Evolutionary conservation across 2,888 invertebrate species (phyloP).

Genomic region (Leptothorax acervorum): DNA sequence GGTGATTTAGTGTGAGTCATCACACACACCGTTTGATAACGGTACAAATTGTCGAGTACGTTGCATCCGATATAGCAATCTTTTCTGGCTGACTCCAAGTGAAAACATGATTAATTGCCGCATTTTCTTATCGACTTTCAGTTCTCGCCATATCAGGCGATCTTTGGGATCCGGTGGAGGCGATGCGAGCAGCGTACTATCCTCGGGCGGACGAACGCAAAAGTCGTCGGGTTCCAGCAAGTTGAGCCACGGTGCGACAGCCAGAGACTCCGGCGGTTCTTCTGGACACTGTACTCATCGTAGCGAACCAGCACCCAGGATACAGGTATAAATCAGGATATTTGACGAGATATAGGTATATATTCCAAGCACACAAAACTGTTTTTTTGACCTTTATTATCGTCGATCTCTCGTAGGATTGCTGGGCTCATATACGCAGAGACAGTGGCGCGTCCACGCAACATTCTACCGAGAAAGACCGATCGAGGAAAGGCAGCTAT

Average conservation of each 20-base stretch:
- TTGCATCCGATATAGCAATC: neutral
- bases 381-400: constrained; percentile 5
- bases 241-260: constrained; percentile 84
- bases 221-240: constrained; percentile 85
- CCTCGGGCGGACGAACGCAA: constrained; percentile 87
- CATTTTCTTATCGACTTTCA: constrained; percentile 51
- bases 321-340: constrained; percentile 77
- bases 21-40: neutral
- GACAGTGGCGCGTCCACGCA: constrained; percentile 93
- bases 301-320: constrained; percentile 89
- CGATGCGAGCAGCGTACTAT: constrained; percentile 84
- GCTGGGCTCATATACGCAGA: constrained; percentile 86
- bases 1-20: neutral
- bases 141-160: constrained; percentile 83
- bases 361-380: neutral
- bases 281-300: constrained; percentile 94
- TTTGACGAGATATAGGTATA: neutral
- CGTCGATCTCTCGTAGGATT: constrained; percentile 77
- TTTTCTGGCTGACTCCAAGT: neutral
- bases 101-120: neutral
- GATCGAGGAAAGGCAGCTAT: constrained; percentile 82
- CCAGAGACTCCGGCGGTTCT: constrained; percentile 92
- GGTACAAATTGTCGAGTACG: neutral
- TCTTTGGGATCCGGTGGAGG: constrained; percentile 84
- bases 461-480: constrained; percentile 86